Evolutionary conservation across 2,888 invertebrate genomes (phyloP).

Genomic region (Copidosoma aretas): DNA sequence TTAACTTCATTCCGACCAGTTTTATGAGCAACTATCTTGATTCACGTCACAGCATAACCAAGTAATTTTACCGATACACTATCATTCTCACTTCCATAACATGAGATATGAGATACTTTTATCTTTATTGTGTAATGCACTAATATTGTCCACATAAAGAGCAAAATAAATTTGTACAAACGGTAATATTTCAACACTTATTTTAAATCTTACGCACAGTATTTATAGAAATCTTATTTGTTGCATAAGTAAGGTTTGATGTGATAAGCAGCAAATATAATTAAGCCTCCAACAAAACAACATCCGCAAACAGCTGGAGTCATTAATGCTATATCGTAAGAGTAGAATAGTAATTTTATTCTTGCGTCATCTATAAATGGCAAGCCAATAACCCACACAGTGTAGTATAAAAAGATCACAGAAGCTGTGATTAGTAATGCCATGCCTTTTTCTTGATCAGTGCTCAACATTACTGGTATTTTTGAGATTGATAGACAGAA

Average conservation of each 20-base stretch:
- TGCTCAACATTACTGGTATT: slow-evolving; percentile 49
- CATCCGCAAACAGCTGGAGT: slow-evolving; percentile 70
- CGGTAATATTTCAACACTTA: not conserved
- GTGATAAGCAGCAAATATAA: slow-evolving; percentile 70
- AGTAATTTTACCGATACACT: not conserved
- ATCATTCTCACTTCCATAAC: not conserved
- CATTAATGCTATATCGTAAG: slow-evolving; percentile 64
- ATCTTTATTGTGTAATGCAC: not conserved
- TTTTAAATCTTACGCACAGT: not conserved
- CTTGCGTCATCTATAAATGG: slow-evolving; percentile 72
- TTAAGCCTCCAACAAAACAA: slow-evolving; percentile 71
- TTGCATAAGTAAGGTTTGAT: slow-evolving; percentile 51
- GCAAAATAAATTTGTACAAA: not conserved
- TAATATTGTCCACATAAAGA: not conserved
- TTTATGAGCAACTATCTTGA: not conserved
- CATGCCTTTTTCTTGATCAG: slow-evolving; percentile 69
- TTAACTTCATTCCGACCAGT: slow-evolving; percentile 61
- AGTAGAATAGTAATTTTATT: slow-evolving; percentile 62
- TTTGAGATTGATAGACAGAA: not conserved
- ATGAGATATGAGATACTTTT: not conserved
- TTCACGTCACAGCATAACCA: not conserved
- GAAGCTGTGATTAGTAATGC: slow-evolving; percentile 66
- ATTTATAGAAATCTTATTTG: slow-evolving; percentile 18
- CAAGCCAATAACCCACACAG: slow-evolving; percentile 72
- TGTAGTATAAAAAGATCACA: slow-evolving; percentile 67